A percentile compares a stretch with the other conserved stretches of the same genome.
Conservation (phyloP, 1,140 invertebrate species). For the Hydropsyche tenuis region DNA sequence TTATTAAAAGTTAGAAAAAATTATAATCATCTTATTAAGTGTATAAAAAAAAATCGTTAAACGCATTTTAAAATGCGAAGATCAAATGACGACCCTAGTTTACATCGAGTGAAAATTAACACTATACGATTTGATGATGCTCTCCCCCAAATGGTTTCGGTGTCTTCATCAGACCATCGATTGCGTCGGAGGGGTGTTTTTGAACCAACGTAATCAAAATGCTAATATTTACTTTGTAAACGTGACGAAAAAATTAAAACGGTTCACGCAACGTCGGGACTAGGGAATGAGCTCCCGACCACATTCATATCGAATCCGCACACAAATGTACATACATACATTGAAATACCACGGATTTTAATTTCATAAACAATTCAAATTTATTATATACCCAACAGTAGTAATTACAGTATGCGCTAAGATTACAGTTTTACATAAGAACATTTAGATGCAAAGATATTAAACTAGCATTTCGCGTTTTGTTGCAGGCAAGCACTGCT, state of each 20-base stretch:
- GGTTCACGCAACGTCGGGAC: background rate
- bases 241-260: conserved; percentile 25
- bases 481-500: conserved; percentile 84
- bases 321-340: too few relatives aligned
- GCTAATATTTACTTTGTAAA: conserved; percentile 38
- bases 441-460: background rate
- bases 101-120: conserved; percentile 16
- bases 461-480: conserved; percentile 25
- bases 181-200: conserved; percentile 5
- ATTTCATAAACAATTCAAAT: too few relatives aligned
- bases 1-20: background rate
- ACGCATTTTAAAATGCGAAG: background rate
- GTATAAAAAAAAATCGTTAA: background rate
- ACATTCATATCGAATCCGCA: too few relatives aligned
- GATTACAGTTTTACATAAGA: too few relatives aligned
- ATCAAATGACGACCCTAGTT: background rate
- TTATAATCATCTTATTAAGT: too few relatives aligned
- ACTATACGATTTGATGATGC: background rate
- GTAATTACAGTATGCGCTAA: too few relatives aligned
- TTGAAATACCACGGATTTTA: too few relatives aligned
- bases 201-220: conserved; percentile 36
- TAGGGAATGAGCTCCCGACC: background rate
- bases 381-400: too few relatives aligned
- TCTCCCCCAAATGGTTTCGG: background rate
- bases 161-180: conserved; percentile 33